Base-by-base conservation (phyloP, 2,888 invertebrate species). In the Drosophila algonquin region DNA sequence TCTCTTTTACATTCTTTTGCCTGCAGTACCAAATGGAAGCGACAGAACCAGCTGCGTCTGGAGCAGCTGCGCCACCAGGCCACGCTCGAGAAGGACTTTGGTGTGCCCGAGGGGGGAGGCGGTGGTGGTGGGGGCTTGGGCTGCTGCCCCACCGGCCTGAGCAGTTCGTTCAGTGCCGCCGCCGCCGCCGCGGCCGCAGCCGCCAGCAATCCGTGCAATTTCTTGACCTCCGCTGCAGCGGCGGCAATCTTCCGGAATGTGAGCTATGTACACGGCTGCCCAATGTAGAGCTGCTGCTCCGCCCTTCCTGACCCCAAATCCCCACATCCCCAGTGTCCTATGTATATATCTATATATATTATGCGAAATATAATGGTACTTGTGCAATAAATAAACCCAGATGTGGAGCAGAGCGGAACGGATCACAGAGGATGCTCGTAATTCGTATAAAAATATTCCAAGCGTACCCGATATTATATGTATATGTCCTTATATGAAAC, bases 11-110 rank as follows among this genome's bases (percentile, higher is more conserved):
- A 35, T 12, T 55, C 10, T 55, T 32, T 14, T 53, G 14, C 12
- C 14, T 90, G 91, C 21, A 97, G 97, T 91, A 97, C 97, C 63
- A 97, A 97, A 93, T 97, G 97, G 97, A 97, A 97, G 92, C 94
- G 97, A 0, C 97, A 97, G 90, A 98, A 97, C 91, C 98, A 98
- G 88, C 93, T 97, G 52, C 94, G 97, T 0, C 90, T 97, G 62
- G 97, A 97, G 89, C 97, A 97, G 90, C 92, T 97, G 8, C 95
- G 97, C 0, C 97, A 97, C 89, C 97, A 97, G 90, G 96, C 97
- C 30, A 95, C 95, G 12, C 94, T 95, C 54, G 96, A 96, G 87
- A 96, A 96, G 90, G 95, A 95, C 80, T 91, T 94, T 60, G 90
- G 60, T 21, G 87, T 90, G 32, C 83, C 77, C 48, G 90, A 92